Base-by-base conservation (phyloP, 2,797 vertebrate genomes). In the Propithecus deckenii region DNA sequence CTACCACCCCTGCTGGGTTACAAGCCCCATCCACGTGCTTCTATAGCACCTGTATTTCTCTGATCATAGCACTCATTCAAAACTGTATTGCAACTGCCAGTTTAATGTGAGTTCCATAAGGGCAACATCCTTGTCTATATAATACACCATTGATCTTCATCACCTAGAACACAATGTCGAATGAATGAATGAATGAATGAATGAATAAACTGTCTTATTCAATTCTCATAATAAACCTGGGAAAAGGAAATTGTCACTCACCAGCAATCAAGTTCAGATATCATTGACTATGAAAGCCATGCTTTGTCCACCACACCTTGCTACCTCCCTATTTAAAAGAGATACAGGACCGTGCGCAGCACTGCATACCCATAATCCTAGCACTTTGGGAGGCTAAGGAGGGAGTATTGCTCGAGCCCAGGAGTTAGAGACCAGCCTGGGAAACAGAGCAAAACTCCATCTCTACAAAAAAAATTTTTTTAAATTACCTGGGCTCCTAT, bases 271-370 rank as follows among this genome's bases (percentile, higher is more conserved):
- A 93, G 41, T 41, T 87, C 74, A 22, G 11, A 76, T 86, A 50
- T 86, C 35, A 78, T 43, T 86, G 65, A 75, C 20, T 41, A n/a
- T 84, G 28, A 74, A 78, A 10, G 18, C 17, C 80, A 46, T 78
- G 59, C 1, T 71, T 86, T 96, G 35, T 80, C 7, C 22, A 67
- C 25, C 18, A 32, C 4, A 80, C 23, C 23, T 78, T 43, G 35
- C 32, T 87, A 89, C n/a, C n/a, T 96, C 38, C 22, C 50, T 93
- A 55, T 83, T 91, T 95, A 71, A 97, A 76, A 76, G 13, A 28
- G 20, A 69, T 79, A 50, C 38, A 65, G 32, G 59, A 63, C 28
- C 5, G 5, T 14, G 28, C 1, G 5, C 15, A 28, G 25, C 11
- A 4, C 59, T 28, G 28, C 28, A 61, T 11, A 30, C 25, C 59